Evolutionary conservation across 1,140 invertebrate species (phyloP).

Genomic region (Drosophila lacteicornis): DNA sequence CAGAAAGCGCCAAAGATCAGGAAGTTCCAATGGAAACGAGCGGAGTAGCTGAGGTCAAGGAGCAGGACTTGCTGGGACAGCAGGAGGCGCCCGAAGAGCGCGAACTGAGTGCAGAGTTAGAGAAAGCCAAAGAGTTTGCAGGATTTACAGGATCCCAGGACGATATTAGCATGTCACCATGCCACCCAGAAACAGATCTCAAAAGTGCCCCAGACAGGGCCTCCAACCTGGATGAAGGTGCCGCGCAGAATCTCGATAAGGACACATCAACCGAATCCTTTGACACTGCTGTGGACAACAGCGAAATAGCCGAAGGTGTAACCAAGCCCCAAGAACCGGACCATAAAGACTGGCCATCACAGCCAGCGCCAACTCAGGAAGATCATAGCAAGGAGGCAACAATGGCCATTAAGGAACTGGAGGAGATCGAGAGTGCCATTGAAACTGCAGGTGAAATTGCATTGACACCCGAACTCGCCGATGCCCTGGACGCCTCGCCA

Average conservation of each 20-base stretch:
- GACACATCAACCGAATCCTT: constrained; percentile 20
- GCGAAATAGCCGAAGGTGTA: neutral
- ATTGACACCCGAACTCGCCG: neutral
- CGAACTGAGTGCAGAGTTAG: constrained; percentile 20
- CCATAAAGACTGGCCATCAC: neutral
- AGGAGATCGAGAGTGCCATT: constrained; percentile 4
- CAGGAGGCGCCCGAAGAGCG: neutral
- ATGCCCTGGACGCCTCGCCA: constrained; percentile 2
- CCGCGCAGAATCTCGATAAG: neutral
- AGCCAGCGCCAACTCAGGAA: neutral
- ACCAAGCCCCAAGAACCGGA: neutral
- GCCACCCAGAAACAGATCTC: constrained; percentile 13
- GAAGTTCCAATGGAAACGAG: neutral
- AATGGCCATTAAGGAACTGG: constrained; percentile 1
- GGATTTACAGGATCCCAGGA: constrained; percentile 4
- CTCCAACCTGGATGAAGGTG: neutral
- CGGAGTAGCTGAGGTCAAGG: neutral
- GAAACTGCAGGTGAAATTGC: constrained; percentile 2
- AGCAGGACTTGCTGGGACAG: neutral
- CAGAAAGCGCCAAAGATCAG: neutral
- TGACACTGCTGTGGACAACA: constrained; percentile 4
- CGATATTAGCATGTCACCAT: neutral
- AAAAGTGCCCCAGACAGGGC: constrained; percentile 11
- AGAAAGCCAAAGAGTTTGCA: constrained; percentile 31
- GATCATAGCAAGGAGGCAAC: neutral